Base-by-base conservation (phyloP, 2,888 invertebrate genomes). In the Margaritifera margaritifera region DNA sequence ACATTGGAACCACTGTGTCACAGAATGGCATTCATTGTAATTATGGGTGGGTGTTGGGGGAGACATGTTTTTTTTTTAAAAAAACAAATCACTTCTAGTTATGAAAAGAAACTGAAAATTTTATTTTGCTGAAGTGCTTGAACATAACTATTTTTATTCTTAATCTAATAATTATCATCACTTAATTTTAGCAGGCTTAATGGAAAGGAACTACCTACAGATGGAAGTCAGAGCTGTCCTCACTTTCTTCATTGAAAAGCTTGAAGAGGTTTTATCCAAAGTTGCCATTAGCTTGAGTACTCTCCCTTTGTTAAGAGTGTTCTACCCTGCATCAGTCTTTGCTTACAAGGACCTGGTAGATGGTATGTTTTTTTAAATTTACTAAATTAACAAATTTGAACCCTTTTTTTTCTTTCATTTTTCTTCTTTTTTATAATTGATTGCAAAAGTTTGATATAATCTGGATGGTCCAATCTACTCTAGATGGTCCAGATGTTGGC, bases 221-320 rank as follows among this genome's bases (percentile, higher is more conserved):
- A n/a, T 61, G 60, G 59, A 60, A 18, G 57, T 42, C 15, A 15
- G 42, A 42, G 42, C 42, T 42, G 42, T 42, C 42, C 11, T 42
- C 42, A 15, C 42, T 11, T 42, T 42, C 42, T 42, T 42, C 42
- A 15, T 42, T 15, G 42, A 42, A 42, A 42, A 42, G 42, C 42
- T 42, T 42, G 42, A 42, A 42, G 11, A 42, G 42, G 57, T 24
- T 2, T 19, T 64, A 8, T n/a, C n/a, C 11, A 18, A 64, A 61
- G 25, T 24, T 63, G 25, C 25, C 57, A n/a, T 62, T 57, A 51
- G 27, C 53, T 72, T 71, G 72, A 56, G 25, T 64, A 59, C 62
- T 31, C 62, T 76, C 22, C 75, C 75, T 18, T 60, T 77, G 52
- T 31, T 75, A 31, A 68, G 76, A 53, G 55, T 81, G 22, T 79